Evolutionary conservation across 2,113 vertebrate genomes (phyloP).

Genomic region (Cololabis saira): DNA sequence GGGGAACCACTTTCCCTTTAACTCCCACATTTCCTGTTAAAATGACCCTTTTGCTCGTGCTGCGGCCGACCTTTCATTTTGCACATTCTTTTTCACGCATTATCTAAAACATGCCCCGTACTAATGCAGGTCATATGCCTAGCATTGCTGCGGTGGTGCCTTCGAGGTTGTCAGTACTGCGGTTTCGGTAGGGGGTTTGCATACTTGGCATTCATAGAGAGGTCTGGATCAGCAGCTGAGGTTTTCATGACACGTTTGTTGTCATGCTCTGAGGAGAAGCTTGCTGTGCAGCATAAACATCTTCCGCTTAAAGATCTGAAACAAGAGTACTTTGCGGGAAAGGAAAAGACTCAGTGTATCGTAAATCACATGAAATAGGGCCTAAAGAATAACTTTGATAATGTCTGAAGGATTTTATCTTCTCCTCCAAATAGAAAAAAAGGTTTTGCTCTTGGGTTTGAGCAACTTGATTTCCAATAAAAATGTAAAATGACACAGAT

Average conservation of each 20-base stretch:
- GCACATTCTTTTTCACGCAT: conserved; percentile 72
- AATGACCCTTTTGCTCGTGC: conserved; percentile 37
- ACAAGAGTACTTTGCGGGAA: conserved; percentile 17
- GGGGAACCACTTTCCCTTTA: conserved; percentile 64
- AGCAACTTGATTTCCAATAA: background rate
- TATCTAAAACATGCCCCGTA: conserved; percentile 63
- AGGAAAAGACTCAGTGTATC: conserved; percentile 15
- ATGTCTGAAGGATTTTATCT: background rate
- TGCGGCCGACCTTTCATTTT: conserved; percentile 57
- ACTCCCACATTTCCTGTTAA: conserved; percentile 62
- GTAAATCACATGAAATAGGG: conserved; percentile 1
- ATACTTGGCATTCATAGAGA: conserved; percentile 56
- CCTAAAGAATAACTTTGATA: background rate
- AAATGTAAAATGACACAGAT: background rate
- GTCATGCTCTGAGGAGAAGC: conserved; percentile 47
- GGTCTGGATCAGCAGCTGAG: conserved; percentile 32
- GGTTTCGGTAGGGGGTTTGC: conserved; percentile 22
- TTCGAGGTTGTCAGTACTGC: conserved; percentile 38
- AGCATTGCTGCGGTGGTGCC: conserved; percentile 19
- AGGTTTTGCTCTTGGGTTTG: background rate
- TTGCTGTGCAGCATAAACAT: conserved; percentile 19
- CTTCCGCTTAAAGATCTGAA: background rate
- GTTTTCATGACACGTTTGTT: conserved; percentile 51
- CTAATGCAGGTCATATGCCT: conserved; percentile 58
- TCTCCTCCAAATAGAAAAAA: background rate